Conservation (phyloP, 2,888 invertebrate species). For the Chaetogeoica ovagalla region DNA sequence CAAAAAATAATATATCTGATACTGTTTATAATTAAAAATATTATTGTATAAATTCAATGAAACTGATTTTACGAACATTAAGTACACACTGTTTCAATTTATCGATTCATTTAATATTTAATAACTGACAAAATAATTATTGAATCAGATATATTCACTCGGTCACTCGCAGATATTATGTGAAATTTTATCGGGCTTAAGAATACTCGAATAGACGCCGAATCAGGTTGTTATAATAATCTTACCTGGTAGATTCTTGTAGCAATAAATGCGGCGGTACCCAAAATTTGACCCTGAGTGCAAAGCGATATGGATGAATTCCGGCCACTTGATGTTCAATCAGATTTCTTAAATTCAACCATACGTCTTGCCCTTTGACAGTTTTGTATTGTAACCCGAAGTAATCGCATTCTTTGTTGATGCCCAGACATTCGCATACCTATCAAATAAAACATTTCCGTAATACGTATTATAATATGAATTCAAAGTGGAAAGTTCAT, state of each 20-base stretch:
- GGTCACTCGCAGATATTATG: too few species aligned
- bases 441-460: constrained; percentile 59
- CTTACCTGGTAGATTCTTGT: constrained; percentile 78
- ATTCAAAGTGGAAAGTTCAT: background rate
- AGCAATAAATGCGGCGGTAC: constrained; percentile 84
- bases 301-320: constrained; percentile 68
- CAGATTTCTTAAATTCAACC: constrained; percentile 85
- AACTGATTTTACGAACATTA: background rate
- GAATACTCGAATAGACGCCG: background rate
- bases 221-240: constrained; percentile 13
- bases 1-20: background rate
- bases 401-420: constrained; percentile 84
- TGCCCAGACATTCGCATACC: constrained; percentile 82
- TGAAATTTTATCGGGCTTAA: too few species aligned
- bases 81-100: too few species aligned
- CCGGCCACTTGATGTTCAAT: constrained; percentile 75
- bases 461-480: background rate
- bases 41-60: background rate
- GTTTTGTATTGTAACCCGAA: constrained; percentile 78
- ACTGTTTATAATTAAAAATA: background rate
- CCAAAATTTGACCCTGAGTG: constrained; percentile 85
- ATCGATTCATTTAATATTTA: too few species aligned
- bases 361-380: constrained; percentile 74
- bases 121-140: too few species aligned
- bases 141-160: too few species aligned